A percentile compares a stretch with the other conserved stretches of the same genome.
Conservation (phyloP, 2,797 vertebrate species). For the Melanotaenia boesemani region DNA sequence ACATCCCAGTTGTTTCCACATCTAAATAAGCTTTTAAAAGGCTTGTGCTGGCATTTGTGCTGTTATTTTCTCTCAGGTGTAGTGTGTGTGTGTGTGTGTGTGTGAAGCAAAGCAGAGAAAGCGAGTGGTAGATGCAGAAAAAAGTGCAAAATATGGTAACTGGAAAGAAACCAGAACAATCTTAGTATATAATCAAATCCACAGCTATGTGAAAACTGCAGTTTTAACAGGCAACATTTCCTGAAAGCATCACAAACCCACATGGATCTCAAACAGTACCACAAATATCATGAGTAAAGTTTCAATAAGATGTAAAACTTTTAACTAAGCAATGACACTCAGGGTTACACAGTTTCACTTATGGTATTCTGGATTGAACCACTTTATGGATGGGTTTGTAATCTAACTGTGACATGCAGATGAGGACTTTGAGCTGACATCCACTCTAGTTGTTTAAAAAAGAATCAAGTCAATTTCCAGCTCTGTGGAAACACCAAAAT, state of each 20-base stretch:
- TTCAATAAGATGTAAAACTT: constrained; percentile 23
- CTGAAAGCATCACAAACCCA: constrained; percentile 26
- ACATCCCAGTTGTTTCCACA: constrained; percentile 63
- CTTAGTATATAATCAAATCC: constrained; percentile 35
- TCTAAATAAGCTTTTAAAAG: constrained; percentile 58
- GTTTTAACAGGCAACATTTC: constrained; percentile 29
- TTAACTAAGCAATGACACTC: constrained; percentile 16
- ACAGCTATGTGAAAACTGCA: constrained; percentile 34
- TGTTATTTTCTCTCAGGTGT: constrained; percentile 28
- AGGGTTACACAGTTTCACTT: constrained; percentile 27
- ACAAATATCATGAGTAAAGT: constrained; percentile 7
- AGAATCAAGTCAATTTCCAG: constrained; percentile 62
- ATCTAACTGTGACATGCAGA: constrained; percentile 56
- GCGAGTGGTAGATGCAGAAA: constrained; percentile 1
- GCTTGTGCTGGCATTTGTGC: constrained; percentile 33
- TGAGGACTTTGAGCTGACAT: constrained; percentile 53
- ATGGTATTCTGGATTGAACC: constrained; percentile 47
- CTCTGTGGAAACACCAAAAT: constrained; percentile 58
- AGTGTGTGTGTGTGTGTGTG: not conserved
- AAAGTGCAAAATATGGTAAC: constrained; percentile 17
- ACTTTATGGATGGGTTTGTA: constrained; percentile 56
- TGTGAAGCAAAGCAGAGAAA: constrained; percentile 21
- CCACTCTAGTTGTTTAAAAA: constrained; percentile 51
- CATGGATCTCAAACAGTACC: constrained; percentile 9
- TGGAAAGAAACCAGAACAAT: constrained; percentile 32